Evolutionary conservation across 2,888 invertebrate species (phyloP).

Genomic region (Epicampocera succincta): DNA sequence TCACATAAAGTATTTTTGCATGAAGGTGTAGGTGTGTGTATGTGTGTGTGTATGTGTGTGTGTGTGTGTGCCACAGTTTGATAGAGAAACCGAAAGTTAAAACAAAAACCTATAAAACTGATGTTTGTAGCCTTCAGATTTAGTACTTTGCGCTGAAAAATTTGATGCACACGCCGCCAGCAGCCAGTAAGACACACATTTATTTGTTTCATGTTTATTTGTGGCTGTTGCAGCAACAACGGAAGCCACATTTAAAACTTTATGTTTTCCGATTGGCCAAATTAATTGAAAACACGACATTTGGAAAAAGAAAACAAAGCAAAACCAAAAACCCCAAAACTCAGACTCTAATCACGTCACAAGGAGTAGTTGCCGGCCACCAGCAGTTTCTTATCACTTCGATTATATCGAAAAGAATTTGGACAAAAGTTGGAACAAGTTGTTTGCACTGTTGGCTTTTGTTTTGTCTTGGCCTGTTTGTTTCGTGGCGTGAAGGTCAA

Average conservation of each 20-base stretch:
- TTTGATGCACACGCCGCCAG: background rate
- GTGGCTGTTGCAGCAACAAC: constrained; percentile 39
- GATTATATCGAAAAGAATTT: background rate
- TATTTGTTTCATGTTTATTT: constrained; percentile 5
- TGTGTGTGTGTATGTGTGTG: too few relatives aligned
- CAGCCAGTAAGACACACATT: too few relatives aligned
- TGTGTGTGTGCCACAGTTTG: too few relatives aligned
- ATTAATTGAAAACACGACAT: constrained; percentile 48
- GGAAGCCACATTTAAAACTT: constrained; percentile 57
- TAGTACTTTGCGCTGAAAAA: constrained; percentile 3
- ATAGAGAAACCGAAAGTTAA: constrained; percentile 59
- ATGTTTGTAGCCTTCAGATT: constrained; percentile 56
- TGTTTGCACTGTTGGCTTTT: too few relatives aligned
- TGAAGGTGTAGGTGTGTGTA: too few relatives aligned
- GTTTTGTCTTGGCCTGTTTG: too few relatives aligned
- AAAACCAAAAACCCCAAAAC: background rate
- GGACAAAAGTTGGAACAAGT: too few relatives aligned
- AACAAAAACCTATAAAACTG: constrained; percentile 27
- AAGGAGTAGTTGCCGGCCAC: too few relatives aligned
- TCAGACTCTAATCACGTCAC: too few relatives aligned
- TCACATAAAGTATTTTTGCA: constrained; percentile 35
- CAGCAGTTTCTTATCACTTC: constrained; percentile 21
- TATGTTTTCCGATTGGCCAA: constrained; percentile 34
- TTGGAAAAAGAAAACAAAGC: background rate
- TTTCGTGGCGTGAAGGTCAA: too few relatives aligned